Evolutionary conservation across 2,888 invertebrate genomes (phyloP).

Genomic region (Alcis repandata): DNA sequence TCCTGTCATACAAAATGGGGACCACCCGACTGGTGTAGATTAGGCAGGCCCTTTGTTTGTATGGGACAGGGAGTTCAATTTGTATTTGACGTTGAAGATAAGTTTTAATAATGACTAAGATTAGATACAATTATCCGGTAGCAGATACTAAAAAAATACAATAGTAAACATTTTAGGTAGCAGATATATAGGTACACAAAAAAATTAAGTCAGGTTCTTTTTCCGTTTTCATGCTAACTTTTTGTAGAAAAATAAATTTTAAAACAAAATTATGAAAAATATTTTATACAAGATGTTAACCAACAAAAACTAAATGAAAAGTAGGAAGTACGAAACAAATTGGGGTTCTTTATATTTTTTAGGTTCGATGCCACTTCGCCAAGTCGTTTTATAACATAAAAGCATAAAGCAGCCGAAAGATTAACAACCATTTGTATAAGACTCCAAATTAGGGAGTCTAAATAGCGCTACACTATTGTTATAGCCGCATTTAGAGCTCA

Average conservation of each 20-base stretch:
- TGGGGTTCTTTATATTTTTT: too few species aligned
- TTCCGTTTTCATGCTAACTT: too few species aligned
- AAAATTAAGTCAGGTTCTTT: too few species aligned
- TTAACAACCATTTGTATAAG: neutral
- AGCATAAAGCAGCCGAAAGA: neutral
- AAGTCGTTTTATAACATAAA: too few species aligned
- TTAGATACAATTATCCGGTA: conserved; percentile 3
- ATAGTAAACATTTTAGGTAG: too few species aligned
- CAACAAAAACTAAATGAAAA: too few species aligned
- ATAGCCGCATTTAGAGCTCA: conserved; percentile 1
- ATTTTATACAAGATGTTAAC: too few species aligned
- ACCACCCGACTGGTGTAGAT: conserved; percentile 61
- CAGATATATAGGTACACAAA: too few species aligned
- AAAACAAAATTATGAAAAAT: too few species aligned
- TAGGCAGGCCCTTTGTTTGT: conserved; percentile 56
- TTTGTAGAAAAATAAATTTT: too few species aligned
- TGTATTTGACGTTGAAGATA: conserved; percentile 45
- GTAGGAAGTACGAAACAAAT: too few species aligned
- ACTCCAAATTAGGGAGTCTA: conserved; percentile 1
- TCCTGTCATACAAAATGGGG: conserved; percentile 59
- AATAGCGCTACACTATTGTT: neutral
- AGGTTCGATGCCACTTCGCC: too few species aligned
- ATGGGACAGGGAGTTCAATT: conserved; percentile 42
- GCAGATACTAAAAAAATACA: neutral
- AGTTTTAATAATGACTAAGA: conserved; percentile 12